Conservation (phyloP, 2,888 invertebrate species). For the Melikaiella ostensackeni region DNA sequence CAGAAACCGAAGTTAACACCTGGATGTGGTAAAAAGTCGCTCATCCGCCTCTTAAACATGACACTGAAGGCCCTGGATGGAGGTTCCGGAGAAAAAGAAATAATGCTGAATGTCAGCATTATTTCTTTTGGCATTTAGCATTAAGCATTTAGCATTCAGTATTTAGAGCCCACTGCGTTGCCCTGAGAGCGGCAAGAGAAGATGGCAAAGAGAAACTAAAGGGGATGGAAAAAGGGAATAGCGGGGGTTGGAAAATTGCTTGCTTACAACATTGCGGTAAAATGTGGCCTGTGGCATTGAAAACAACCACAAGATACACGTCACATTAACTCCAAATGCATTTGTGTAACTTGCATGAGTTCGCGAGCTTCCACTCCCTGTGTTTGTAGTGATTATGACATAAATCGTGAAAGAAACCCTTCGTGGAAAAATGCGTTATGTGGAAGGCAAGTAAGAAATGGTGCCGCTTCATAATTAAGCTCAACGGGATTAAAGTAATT, state of each 20-base stretch:
- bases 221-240: constrained; percentile 22
- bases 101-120: constrained; percentile 67
- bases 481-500: background rate
- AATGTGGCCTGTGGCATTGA: constrained; percentile 65
- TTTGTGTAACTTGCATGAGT: constrained; percentile 60
- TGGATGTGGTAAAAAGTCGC: constrained; percentile 43
- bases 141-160: constrained; percentile 65
- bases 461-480: constrained; percentile 23
- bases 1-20: constrained; percentile 52
- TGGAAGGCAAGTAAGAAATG: background rate
- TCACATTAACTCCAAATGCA: constrained; percentile 72
- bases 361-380: constrained; percentile 47
- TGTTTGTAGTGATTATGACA: constrained; percentile 71
- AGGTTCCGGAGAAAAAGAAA: constrained; percentile 58
- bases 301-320: constrained; percentile 66
- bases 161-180: constrained; percentile 60
- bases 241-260: constrained; percentile 40
- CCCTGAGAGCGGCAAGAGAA: constrained; percentile 49
- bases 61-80: constrained; percentile 55
- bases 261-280: constrained; percentile 46
- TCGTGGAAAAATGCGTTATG: constrained; percentile 50
- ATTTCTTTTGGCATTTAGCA: constrained; percentile 39
- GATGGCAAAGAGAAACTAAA: constrained; percentile 10
- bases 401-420: constrained; percentile 70
- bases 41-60: constrained; percentile 57